Evolutionary conservation across 2,888 invertebrate genomes (phyloP).

Genomic region (Meghimatium bilineatum): DNA sequence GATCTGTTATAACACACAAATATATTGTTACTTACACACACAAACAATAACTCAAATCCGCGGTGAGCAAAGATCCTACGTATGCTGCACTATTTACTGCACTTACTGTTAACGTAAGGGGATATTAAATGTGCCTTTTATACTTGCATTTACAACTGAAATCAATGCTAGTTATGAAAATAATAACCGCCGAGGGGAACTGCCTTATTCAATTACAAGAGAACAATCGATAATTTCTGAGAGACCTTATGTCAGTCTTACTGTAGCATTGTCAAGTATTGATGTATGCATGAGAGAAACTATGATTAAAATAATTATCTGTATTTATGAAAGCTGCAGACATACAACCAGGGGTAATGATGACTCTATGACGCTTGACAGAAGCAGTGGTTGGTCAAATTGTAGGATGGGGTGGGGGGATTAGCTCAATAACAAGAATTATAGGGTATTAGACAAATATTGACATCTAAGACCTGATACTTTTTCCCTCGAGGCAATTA

Average conservation of each 20-base stretch:
- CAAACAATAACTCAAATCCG: too few relatives aligned
- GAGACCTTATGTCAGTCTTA: neutral
- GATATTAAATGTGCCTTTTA: conserved; percentile 23
- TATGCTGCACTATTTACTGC: too few relatives aligned
- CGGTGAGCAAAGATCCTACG: neutral
- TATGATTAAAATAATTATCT: conserved; percentile 17
- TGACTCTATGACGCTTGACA: neutral
- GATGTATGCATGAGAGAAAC: neutral
- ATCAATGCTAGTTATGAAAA: conserved; percentile 23
- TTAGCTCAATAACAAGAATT: neutral
- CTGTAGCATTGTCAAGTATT: neutral
- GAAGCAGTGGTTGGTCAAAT: neutral
- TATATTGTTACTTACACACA: neutral
- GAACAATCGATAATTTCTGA: conserved; percentile 2
- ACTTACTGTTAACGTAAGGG: neutral
- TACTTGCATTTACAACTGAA: neutral
- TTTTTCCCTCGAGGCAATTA: too few relatives aligned
- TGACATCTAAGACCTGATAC: neutral
- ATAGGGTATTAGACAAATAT: neutral
- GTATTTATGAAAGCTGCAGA: neutral
- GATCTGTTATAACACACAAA: neutral
- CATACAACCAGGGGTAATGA: neutral
- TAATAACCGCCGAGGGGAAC: neutral
- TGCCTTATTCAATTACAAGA: neutral
- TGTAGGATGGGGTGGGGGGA: too few relatives aligned